A percentile compares a stretch with the other conserved stretches of the same genome.
These are phyloP conservation scores for Erythrolamprus reginae DNA, from an alignment of 2,113 vertebrate genomes.

Conservation along the genomic window DNA sequence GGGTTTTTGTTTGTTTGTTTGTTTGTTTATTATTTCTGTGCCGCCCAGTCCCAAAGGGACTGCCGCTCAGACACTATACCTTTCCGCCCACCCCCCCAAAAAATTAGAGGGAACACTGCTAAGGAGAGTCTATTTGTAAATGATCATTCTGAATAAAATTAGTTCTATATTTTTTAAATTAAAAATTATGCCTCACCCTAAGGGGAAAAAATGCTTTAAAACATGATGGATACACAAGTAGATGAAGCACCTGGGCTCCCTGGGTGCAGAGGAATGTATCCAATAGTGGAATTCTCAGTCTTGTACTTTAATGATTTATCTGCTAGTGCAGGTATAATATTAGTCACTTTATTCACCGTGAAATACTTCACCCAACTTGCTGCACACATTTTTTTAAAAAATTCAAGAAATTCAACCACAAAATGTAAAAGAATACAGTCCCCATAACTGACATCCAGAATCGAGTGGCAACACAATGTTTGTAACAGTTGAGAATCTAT, in stretches of 20 bases:
- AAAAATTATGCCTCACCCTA: not conserved
- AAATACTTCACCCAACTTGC: not conserved
- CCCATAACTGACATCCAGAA: not conserved
- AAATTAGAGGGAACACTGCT: too few relatives aligned
- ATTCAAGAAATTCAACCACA: not conserved
- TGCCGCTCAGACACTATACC: too few relatives aligned
- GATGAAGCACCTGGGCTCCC: not conserved
- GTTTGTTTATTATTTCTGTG: too few relatives aligned
- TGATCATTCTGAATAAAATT: not conserved
- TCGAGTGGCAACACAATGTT: not conserved
- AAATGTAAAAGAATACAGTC: not conserved
- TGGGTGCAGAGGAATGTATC: not conserved
- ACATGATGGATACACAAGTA: not conserved
- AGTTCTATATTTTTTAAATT: not conserved
- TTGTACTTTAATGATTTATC: not conserved
- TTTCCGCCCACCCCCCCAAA: too few relatives aligned
- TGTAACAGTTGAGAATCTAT: not conserved
- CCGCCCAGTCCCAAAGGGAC: too few relatives aligned
- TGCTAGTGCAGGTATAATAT: not conserved
- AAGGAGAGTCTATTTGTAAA: not conserved
- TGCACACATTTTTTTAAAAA: not conserved
- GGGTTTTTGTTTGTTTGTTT: too few relatives aligned
- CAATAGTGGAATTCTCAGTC: not conserved
- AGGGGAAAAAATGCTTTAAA: not conserved
- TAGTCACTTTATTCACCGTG: not conserved